phyloP scores from a whole-genome alignment of 2,888 invertebrate species.

The Periphyllus acericola region DNA sequence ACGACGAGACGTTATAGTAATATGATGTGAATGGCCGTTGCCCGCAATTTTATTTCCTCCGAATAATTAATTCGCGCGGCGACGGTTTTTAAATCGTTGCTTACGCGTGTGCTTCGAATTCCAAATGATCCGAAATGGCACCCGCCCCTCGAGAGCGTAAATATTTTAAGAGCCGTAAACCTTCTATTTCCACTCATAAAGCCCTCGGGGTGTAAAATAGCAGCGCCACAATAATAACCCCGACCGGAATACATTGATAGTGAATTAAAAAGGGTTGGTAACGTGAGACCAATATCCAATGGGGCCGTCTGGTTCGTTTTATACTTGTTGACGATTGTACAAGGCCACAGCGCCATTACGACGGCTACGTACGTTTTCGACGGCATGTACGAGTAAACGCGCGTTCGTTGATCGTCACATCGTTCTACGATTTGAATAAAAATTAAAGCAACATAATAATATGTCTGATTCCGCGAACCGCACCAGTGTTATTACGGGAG shows the following conservation, averaged over 20 bases:
- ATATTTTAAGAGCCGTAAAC: constrained; percentile 20
- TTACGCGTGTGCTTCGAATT: background rate
- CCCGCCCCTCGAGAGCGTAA: background rate
- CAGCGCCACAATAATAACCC: constrained; percentile 10
- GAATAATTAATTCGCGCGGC: constrained; percentile 14
- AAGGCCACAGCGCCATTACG: background rate
- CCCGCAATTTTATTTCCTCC: background rate
- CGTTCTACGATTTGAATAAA: background rate
- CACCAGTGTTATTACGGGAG: too few relatives aligned
- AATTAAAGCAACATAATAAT: background rate
- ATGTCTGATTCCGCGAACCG: too few relatives aligned
- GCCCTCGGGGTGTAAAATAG: background rate
- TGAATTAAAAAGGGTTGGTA: constrained; percentile 40
- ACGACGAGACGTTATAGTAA: background rate
- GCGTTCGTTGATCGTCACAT: background rate
- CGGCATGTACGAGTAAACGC: background rate
- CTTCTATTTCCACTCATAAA: constrained; percentile 1
- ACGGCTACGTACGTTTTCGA: background rate
- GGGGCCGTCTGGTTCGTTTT: background rate
- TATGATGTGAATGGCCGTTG: background rate
- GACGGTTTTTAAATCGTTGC: constrained; percentile 22
- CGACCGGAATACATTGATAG: constrained; percentile 1
- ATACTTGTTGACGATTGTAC: background rate
- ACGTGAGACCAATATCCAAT: background rate
- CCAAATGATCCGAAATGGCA: constrained; percentile 1